Evolutionary conservation across 1,140 invertebrate genomes (phyloP), one percentile per base, ranked within the genome.

Genomic region (Drosophila mayri): DNA sequence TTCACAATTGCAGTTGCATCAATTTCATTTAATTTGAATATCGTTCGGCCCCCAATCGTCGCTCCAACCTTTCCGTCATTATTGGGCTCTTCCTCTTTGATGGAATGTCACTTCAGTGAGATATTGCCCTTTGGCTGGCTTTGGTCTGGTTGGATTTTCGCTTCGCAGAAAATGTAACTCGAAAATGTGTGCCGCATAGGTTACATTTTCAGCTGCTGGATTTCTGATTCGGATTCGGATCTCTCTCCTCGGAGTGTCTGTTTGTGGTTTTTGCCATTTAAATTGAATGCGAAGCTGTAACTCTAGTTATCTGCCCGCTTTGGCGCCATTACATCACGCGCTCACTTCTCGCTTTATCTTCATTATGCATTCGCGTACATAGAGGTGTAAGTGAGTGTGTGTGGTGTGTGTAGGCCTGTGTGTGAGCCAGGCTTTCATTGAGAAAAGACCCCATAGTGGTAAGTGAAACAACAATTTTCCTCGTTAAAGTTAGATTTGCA

Each of bases 251-350:
- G 73, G 67, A 16, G 43, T 46, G 40, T 59, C 55, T 59, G 54
- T 62, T 87, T 74, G 81, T 80, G 73, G 81, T 81, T 88, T 87
- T 87, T 78, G 72, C 80, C 85, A 84, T 87, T 88, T 80, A 80
- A 80, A 73, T 88, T 61, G 68, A 66, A 77, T 73, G 46, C 44
- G 64, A 74, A 75, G 85, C 50, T 88, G 85, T 87, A 83, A 83
- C 83, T 87, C 80, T 62, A 83, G 83, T 80, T 87, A 88, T 68
- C 75, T 58, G 65, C 71, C 75, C 59, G 76, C 76, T 88, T 87
- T 87, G 84, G 80, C 41, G 76, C 50, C 80, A 75, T 87, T 87
- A 87, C 84, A 90, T 87, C 83, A 87, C 74, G 50, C 25, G 59
- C 54, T 65, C 40, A 40, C 59, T 77, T 58, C 60, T 61, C 43